Evolutionary conservation across 2,888 invertebrate genomes (phyloP).

Genomic region (Doris montereyensis): DNA sequence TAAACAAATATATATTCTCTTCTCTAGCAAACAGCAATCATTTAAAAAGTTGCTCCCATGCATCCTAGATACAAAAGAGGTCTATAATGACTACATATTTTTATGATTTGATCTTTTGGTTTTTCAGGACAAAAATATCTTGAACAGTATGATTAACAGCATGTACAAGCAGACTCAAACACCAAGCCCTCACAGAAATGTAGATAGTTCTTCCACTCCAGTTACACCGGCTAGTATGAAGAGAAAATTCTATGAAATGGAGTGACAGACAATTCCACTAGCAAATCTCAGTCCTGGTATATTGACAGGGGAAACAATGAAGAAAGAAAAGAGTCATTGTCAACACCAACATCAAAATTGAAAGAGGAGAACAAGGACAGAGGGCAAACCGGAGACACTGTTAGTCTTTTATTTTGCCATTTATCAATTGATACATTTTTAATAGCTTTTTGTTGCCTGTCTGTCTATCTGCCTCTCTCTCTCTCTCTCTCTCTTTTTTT

Average conservation of each 20-base stretch:
- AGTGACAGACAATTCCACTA: neutral
- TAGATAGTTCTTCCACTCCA: no score
- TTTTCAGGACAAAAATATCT: slow-evolving; percentile 38
- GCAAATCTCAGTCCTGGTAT: slow-evolving; percentile 12
- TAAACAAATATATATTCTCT: neutral
- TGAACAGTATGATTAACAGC: slow-evolving; percentile 39
- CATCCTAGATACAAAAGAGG: no score
- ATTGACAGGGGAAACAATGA: slow-evolving; percentile 29
- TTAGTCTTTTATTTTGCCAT: neutral
- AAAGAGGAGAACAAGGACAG: neutral
- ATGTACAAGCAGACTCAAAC: slow-evolving; percentile 27
- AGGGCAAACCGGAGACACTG: neutral
- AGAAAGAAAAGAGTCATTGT: neutral
- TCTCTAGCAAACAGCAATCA: no score
- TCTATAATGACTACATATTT: no score
- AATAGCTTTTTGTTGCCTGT: neutral
- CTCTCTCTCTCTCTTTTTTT: neutral
- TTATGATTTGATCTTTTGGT: neutral
- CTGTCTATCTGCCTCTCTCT: neutral
- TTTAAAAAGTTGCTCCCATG: no score
- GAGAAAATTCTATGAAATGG: neutral
- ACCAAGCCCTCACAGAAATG: neutral
- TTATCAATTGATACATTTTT: neutral
- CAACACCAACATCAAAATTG: neutral
- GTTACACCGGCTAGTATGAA: no score